Base-by-base conservation (phyloP, 64 coral and sea anemone genomes). In the Actinia equina region DNA sequence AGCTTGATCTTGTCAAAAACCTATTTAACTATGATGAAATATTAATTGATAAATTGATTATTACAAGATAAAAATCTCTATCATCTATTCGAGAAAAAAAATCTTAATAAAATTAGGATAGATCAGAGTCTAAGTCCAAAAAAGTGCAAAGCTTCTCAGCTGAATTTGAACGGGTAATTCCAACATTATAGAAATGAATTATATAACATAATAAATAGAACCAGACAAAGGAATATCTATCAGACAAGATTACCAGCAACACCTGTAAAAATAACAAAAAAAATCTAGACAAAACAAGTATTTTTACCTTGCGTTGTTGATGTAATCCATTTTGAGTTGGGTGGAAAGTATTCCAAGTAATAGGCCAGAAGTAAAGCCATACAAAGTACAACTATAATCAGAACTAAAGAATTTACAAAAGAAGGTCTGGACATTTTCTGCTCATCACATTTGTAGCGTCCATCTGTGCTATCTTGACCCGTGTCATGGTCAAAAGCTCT, bases 301-400 rank as follows among this genome's bases (percentile, higher is more conserved):
- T 2, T 2, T 16, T 49, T 74, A 74, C 69, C 69, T 26, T 74
- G 69, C 25, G 23, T 74, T 0, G 69, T 74, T 74, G 45, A 81
- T 13, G 78, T 81, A 22, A 81, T 81, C 49, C 78, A 44, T 4
- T 81, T 49, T 49, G 22, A 52, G 44, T 22, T 81, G 2, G 49
- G 27, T 16, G 42, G 78, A 49, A 81, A 51, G 22, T 51, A 44
- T 37, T 81, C 27, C 49, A 81, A 22, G 17, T 8, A 52, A 43
- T 81, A 81, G 45, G 49, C 78, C 7, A 44, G 17, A 11, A 81
- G 78, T 20, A 81, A 23, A 49, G 49, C 78, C 25, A 81, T 52
- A 52, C 78, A 81, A 81, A 81, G 17, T 20, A 81, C 3, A 81
- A 81, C 78, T 49, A 81, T n/a, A 17, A 81, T 49, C 78, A 81